A percentile compares a stretch with the other conserved stretches of the same genome.
These are phyloP conservation scores for Heloderma charlesbogerti DNA, from an alignment of 2,113 vertebrate genomes.

Conservation along the genomic window DNA sequence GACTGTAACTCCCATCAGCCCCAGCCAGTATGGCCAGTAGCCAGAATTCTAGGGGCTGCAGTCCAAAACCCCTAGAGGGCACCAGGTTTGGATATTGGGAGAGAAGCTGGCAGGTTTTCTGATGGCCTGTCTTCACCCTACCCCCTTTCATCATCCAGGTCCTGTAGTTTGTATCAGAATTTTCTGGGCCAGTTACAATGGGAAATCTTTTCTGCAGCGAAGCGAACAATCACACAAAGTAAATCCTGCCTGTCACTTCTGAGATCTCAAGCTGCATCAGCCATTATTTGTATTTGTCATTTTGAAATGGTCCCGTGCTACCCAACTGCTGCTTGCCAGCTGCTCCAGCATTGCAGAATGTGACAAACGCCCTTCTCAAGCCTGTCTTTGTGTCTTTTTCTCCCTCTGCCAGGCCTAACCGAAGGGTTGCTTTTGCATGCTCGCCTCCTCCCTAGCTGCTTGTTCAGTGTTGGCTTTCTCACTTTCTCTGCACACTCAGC, in stretches of 20 bases:
- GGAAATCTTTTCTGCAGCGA: neutral
- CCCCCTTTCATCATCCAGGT: neutral
- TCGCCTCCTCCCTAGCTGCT: neutral
- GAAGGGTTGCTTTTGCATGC: conserved; percentile 7
- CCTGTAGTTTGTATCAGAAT: neutral
- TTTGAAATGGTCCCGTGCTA: neutral
- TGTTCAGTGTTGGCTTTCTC: neutral
- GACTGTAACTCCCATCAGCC: too few species aligned
- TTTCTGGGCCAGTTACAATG: neutral
- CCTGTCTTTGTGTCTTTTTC: conserved; percentile 6
- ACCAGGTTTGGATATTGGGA: neutral
- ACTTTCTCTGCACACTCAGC: neutral
- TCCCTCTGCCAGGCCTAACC: neutral
- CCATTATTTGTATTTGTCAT: too few species aligned
- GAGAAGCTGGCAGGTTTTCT: neutral
- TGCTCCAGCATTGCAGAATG: too few species aligned
- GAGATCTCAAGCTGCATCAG: neutral
- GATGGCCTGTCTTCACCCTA: neutral
- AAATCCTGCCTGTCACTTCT: neutral
- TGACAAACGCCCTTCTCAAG: neutral
- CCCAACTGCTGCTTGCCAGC: neutral
- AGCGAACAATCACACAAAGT: neutral
- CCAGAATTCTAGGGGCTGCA: too few species aligned
- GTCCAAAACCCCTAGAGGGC: too few species aligned
- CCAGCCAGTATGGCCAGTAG: neutral